Evolutionary conservation across 2,797 vertebrate genomes (phyloP).

Genomic region (Hydrocynus forskahlii): DNA sequence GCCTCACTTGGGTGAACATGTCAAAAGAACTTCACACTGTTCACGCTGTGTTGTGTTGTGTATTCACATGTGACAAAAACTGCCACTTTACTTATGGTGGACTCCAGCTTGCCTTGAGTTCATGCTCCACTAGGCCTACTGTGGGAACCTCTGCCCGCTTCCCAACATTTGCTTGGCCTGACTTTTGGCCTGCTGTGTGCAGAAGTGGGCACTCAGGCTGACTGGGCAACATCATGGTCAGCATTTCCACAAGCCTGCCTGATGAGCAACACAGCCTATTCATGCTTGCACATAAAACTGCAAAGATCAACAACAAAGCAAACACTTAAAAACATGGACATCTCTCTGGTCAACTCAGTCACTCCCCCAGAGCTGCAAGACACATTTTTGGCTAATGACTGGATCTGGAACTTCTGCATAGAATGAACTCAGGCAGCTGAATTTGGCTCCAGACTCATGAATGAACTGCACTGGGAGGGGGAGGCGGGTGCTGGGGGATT

Average conservation of each 20-base stretch:
- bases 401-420: background rate
- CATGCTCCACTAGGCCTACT: background rate
- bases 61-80: too few relatives aligned
- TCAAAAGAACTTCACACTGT: too few relatives aligned
- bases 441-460: conserved; percentile 9
- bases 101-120: background rate
- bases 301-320: background rate
- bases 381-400: background rate
- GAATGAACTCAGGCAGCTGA: background rate
- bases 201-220: background rate
- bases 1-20: too few relatives aligned
- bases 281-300: conserved; percentile 1
- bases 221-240: conserved; percentile 25
- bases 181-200: conserved; percentile 4
- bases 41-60: too few relatives aligned
- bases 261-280: conserved; percentile 22
- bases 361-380: background rate
- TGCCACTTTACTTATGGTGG: background rate
- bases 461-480: background rate
- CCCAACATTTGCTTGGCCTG: background rate
- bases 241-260: conserved; percentile 42
- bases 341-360: background rate
- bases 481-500: background rate
- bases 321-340: background rate
- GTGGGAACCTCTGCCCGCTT: conserved; percentile 1